Base-by-base conservation (phyloP, 2,797 vertebrate genomes). In the Schizopygopsis pylzovi region DNA sequence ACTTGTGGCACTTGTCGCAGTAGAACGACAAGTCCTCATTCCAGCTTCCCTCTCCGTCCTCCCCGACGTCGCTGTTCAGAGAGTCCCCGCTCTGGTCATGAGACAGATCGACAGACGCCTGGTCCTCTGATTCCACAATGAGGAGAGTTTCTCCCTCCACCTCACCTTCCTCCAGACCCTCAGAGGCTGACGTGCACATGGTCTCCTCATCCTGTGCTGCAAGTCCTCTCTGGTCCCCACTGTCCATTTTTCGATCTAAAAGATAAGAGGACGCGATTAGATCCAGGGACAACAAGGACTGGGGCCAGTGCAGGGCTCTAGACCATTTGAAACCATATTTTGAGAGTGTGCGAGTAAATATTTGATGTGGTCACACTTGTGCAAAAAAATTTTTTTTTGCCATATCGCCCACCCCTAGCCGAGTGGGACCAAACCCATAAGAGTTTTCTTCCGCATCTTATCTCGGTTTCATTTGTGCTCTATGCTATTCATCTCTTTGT, bases 21-120 rank as follows among this genome's bases (percentile, higher is more conserved):
- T 98, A 97, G 92, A 98, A 99, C 61, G 97, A 96, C 94, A 97
- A 95, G 88, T 98, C 97, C 86, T 99, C 97, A 0, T 90, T 96
- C 98, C 98, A 99, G 33, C 95, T 95, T 0, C 93, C 87, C 0
- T 94, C 95, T 0, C 91, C 83, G 18, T 96, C 96, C 87, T 96
- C 96, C 0, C 97, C 98, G 56, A 97, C 92, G 0, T 99, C 98
- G 0, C 97, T 99, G 94, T 97, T 98, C 87, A 99, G 93, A 0
- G 98, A 99, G 93, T 99, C 98, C 0, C 98, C 98, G 0, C 98
- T 99, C 90, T 99, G 98, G 92, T 99, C 98, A 0, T 99, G 98
- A 0, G 98, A 99, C 59, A 99, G 95, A 89, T 99, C 98, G 88
- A 98, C 97, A 0, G 98, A 99, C 0, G 96, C 97, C 93, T 98